A percentile compares a stretch with the other conserved stretches of the same genome.
Evolutionary conservation across 2,888 invertebrate genomes (phyloP).

Genomic region (Margaritifera margaritifera): DNA sequence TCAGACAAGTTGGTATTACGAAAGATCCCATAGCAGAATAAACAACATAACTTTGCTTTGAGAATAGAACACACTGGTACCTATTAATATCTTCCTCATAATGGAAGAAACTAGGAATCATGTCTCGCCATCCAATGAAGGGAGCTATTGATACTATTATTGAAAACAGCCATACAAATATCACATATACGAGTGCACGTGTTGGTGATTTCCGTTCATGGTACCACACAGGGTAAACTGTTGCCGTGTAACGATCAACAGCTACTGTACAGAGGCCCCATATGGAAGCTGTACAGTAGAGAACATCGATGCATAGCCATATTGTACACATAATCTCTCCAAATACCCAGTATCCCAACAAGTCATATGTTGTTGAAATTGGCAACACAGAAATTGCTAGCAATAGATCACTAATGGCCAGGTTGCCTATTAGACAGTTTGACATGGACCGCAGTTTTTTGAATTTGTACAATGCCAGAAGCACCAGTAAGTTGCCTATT

Average conservation of each 20-base stretch:
- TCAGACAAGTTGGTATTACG: constrained; percentile 69
- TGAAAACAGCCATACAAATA: constrained; percentile 72
- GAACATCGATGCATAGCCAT: constrained; percentile 70
- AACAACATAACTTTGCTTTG: constrained; percentile 69
- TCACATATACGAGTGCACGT: constrained; percentile 67
- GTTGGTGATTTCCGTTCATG: constrained; percentile 66
- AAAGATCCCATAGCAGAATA: constrained; percentile 73
- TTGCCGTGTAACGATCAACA: constrained; percentile 72
- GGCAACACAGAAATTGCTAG: constrained; percentile 71
- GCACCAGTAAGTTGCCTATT: constrained; percentile 70
- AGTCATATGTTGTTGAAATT: constrained; percentile 67
- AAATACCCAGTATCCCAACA: constrained; percentile 72
- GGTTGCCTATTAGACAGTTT: constrained; percentile 72
- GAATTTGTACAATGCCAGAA: constrained; percentile 66
- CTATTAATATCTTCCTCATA: constrained; percentile 52
- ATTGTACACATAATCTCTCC: constrained; percentile 67
- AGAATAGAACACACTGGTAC: constrained; percentile 69
- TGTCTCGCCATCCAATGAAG: constrained; percentile 68
- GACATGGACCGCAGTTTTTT: constrained; percentile 70
- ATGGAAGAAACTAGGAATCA: constrained; percentile 58
- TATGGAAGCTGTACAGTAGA: constrained; percentile 73
- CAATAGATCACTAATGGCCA: constrained; percentile 72
- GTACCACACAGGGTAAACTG: constrained; percentile 73
- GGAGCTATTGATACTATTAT: constrained; percentile 71
- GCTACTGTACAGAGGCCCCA: constrained; percentile 73